Conservation (phyloP, 1,140 invertebrate genomes). For the Drosophila carrolli region DNA sequence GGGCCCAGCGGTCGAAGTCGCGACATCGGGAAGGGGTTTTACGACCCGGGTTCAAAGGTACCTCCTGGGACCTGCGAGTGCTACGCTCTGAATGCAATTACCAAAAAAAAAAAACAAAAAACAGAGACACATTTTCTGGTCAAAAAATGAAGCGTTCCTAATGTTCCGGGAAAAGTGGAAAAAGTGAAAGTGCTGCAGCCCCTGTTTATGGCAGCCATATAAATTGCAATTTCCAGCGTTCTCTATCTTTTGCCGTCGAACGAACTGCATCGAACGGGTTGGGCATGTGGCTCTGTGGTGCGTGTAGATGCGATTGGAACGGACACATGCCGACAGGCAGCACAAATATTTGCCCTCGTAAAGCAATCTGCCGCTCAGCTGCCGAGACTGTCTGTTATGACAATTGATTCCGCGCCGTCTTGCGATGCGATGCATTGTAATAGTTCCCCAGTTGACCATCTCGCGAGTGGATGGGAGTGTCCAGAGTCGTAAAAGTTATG, state of each 20-base stretch:
- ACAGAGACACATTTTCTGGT: constrained; percentile 35
- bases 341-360: constrained; percentile 73
- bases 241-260: constrained; percentile 26
- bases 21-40: constrained; percentile 44
- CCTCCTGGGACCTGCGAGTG: constrained; percentile 40
- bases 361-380: constrained; percentile 35
- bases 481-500: constrained; percentile 59
- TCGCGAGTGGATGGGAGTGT: constrained; percentile 30
- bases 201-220: constrained; percentile 75
- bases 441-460: constrained; percentile 34
- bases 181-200: constrained; percentile 72
- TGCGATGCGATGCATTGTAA: constrained; percentile 29
- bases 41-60: constrained; percentile 10
- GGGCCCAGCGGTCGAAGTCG: constrained; percentile 42
- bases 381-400: constrained; percentile 40
- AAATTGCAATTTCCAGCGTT: constrained; percentile 73
- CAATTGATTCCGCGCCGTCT: constrained; percentile 51
- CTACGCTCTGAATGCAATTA: constrained; percentile 75
- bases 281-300: constrained; percentile 19
- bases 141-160: constrained; percentile 73
- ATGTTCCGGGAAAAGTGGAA: constrained; percentile 73
- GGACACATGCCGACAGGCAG: constrained; percentile 68
- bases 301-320: constrained; percentile 5
- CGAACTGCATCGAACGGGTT: constrained; percentile 52
- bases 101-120: constrained; percentile 18